Evolutionary conservation across 2,888 invertebrate genomes (phyloP).

Genomic region (Agrotis clavis): DNA sequence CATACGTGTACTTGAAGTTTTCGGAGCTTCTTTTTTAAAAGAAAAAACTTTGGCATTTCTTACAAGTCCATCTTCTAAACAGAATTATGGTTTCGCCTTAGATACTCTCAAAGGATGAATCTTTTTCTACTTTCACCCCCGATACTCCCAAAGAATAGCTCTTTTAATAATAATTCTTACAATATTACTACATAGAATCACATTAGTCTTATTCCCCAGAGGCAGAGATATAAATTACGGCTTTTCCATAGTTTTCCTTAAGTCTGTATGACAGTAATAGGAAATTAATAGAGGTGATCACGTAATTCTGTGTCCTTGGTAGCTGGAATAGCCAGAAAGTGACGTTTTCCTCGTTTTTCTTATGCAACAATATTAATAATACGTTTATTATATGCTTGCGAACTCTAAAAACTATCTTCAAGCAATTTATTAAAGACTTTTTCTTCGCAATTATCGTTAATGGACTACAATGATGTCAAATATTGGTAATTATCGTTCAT

Average conservation of each 20-base stretch:
- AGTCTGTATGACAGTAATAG: background rate
- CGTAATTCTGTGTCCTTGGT: background rate
- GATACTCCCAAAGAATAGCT: too few species aligned
- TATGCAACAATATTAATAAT: background rate
- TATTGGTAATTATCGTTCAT: background rate
- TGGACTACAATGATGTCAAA: background rate
- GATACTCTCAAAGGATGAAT: too few species aligned
- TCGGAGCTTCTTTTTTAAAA: background rate
- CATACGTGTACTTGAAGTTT: slow-evolving; percentile 31
- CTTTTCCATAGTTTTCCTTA: background rate
- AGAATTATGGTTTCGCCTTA: background rate
- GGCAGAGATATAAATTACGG: background rate
- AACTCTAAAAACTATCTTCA: too few species aligned
- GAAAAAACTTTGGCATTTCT: background rate
- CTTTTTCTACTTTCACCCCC: too few species aligned
- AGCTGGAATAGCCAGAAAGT: background rate
- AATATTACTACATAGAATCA: too few species aligned
- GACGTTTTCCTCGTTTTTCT: background rate
- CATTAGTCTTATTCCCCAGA: background rate
- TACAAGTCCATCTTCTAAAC: background rate
- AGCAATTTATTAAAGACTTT: background rate
- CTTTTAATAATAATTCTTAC: too few species aligned
- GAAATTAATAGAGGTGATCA: too few species aligned
- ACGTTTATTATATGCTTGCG: too few species aligned
- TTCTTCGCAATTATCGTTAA: background rate